Evolutionary conservation across 1,140 invertebrate genomes (phyloP).

Genomic region (Atopsyche davidsoni): DNA sequence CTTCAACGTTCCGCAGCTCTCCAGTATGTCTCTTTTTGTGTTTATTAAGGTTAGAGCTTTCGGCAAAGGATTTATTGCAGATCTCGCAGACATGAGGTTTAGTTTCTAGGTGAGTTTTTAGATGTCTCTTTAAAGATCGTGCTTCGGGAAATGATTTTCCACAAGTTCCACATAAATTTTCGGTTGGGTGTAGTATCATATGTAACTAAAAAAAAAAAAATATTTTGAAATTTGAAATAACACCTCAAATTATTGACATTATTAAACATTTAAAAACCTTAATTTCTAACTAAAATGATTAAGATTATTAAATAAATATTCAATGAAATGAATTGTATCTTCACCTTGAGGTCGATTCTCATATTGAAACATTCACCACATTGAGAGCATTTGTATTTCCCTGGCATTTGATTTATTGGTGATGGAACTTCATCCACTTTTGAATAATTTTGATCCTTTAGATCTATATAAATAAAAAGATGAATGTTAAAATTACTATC

Average conservation of each 20-base stretch:
- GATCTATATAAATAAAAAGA: not conserved
- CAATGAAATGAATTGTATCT: not conserved
- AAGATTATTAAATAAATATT: not conserved
- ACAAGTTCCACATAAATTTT: slow-evolving; percentile 19
- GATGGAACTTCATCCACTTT: not conserved
- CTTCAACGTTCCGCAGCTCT: slow-evolving; percentile 41
- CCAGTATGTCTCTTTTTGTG: slow-evolving; percentile 49
- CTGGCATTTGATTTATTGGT: not conserved
- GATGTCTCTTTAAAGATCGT: slow-evolving; percentile 43
- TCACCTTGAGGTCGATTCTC: slow-evolving; percentile 40
- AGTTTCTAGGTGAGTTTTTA: slow-evolving; percentile 40
- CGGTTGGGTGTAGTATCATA: slow-evolving; percentile 38
- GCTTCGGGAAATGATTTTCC: slow-evolving; percentile 31
- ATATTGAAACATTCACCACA: slow-evolving; percentile 35
- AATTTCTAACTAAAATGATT: not conserved
- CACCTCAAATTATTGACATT: too few relatives aligned
- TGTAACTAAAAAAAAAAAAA: slow-evolving; percentile 33
- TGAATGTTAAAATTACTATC: not conserved
- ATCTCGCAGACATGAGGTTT: slow-evolving; percentile 47
- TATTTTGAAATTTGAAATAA: too few relatives aligned
- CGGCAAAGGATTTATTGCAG: slow-evolving; percentile 49
- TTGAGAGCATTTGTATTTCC: slow-evolving; percentile 35
- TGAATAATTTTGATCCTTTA: not conserved
- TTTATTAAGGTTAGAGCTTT: slow-evolving; percentile 45
- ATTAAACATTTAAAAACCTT: too few relatives aligned